Evolutionary conservation across 2,797 vertebrate species (phyloP).

Genomic region (Fundulus diaphanus): DNA sequence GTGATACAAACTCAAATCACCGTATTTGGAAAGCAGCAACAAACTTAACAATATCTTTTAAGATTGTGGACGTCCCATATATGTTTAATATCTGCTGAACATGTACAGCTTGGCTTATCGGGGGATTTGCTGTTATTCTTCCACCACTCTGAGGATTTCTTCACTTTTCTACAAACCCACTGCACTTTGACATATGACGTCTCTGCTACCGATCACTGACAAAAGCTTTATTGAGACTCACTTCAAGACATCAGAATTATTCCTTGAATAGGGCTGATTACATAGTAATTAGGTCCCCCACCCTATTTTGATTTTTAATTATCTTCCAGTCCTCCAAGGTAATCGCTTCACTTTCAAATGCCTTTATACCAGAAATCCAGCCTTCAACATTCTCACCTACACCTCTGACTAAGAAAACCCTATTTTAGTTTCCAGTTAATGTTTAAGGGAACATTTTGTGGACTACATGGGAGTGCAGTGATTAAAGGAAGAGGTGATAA

Average conservation of each 20-base stretch:
- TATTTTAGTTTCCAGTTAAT: slow-evolving; percentile 3
- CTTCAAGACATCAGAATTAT: background rate
- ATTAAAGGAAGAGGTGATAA: slow-evolving; percentile 15
- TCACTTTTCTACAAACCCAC: background rate
- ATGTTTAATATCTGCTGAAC: too few relatives aligned
- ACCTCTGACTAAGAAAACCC: background rate
- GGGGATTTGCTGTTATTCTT: background rate
- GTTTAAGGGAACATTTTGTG: slow-evolving; percentile 3
- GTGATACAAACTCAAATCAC: background rate
- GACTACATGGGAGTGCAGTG: background rate
- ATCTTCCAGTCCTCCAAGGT: slow-evolving; percentile 8
- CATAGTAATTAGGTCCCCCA: background rate
- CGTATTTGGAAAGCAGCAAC: background rate
- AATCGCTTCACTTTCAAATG: slow-evolving; percentile 13
- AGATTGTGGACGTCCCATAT: too few relatives aligned
- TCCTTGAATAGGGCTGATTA: background rate
- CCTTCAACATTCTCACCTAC: background rate
- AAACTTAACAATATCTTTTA: too few relatives aligned
- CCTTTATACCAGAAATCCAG: background rate
- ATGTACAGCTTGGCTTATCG: too few relatives aligned
- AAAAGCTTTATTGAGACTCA: background rate
- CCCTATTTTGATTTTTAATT: slow-evolving; percentile 24
- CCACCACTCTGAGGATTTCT: background rate
- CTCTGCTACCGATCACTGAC: background rate
- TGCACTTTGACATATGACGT: background rate